phyloP scores from a whole-genome alignment of 2,113 vertebrate species.

The Tamias sibiricus region DNA sequence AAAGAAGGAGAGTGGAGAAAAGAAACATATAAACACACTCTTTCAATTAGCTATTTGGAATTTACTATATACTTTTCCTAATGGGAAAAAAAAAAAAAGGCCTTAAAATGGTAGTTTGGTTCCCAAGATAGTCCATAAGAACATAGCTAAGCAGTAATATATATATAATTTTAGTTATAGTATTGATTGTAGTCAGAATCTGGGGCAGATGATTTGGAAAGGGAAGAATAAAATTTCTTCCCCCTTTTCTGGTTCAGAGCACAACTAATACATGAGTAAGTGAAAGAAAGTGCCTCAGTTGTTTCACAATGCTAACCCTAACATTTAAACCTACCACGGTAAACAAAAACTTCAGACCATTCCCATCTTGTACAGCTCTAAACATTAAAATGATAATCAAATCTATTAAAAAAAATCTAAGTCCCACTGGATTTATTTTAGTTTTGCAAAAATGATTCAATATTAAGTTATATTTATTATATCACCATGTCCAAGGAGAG shows the following conservation, averaged over 20 bases:
- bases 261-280: neutral
- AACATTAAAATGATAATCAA: neutral
- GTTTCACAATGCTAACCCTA: neutral
- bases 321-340: neutral
- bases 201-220: neutral
- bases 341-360: neutral
- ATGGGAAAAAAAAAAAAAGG: neutral
- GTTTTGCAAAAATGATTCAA: neutral
- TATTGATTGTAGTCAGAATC: neutral
- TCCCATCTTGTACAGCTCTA: neutral
- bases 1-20: neutral
- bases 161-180: neutral
- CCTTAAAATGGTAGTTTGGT: neutral
- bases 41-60: neutral
- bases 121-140: neutral
- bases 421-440: neutral
- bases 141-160: neutral
- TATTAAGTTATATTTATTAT: neutral
- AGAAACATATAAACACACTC: neutral
- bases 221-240: neutral
- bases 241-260: neutral
- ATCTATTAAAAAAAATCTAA: slow-evolving; percentile 9
- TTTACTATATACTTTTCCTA: neutral
- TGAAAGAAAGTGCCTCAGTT: neutral
- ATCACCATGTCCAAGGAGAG: neutral